Base-by-base conservation (phyloP, 2,888 invertebrate species). In the Melanotus villosus region DNA sequence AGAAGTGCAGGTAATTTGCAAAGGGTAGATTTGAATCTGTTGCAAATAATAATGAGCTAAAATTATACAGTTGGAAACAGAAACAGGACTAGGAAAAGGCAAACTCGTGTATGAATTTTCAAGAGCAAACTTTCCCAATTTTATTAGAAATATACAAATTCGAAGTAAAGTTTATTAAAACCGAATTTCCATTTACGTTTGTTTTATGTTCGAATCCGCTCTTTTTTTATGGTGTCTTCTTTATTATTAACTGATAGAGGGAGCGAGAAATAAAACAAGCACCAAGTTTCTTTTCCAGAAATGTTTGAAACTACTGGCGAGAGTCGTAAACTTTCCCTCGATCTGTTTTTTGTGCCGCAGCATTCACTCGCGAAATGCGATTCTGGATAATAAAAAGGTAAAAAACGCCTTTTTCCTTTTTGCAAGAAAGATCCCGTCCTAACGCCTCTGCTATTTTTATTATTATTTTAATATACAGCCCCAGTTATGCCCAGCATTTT, bases 311-410 rank as follows among this genome's bases (percentile, higher is more conserved):
- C 70, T 67, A 58, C 70, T 70, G 70, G 57, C 47, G 57, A 38
- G 57, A 64, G 67, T 72, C 72, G 65, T 72, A 72, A 72, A 72
- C 58, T 65, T 66, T 72, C 59, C 65, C 66, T 64, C 62, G 66
- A 65, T 63, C 66, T 70, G 65, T 72, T 72, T 72, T 65, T 65
- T 65, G 65, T 68, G 72, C 69, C 65, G 56, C 63, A 67, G 67
- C 72, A 69, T 72, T 72, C 69, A 70, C 72, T 67, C 64, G 64
- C 66, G 65, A 70, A 70, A 70, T 67, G 70, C 70, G 70, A 70
- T 67, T 70, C 70, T 64, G 64, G 64, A 63, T 65, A 70, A 70
- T 70, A 70, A 70, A 70, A 70, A 65, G 59, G 67, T 67, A 67
- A 67, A 67, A 69, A 70, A 70, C 58, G 58, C 58, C 58, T 36